Evolutionary conservation across 2,113 vertebrate genomes (phyloP).

Genomic region (Manacus vitellinus): DNA sequence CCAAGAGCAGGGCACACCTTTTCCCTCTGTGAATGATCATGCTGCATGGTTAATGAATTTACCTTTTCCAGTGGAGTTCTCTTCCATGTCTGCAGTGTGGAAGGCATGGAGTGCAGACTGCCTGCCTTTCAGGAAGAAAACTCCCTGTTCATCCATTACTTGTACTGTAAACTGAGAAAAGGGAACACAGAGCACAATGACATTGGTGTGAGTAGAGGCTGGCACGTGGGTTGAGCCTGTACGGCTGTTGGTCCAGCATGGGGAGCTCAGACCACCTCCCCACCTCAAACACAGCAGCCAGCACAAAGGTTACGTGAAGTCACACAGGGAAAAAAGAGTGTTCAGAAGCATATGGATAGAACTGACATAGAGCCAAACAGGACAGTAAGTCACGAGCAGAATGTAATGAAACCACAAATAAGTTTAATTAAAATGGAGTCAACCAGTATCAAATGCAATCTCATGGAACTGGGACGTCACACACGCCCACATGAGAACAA

Average conservation of each 20-base stretch:
- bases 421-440: not conserved
- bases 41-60: not conserved
- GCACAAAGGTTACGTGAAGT: not conserved
- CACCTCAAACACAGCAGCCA: not conserved
- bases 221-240: accelerated
- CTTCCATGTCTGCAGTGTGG: not conserved
- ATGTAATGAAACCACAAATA: not conserved
- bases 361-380: not conserved
- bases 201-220: not conserved
- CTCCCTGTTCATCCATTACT: constrained; percentile 74
- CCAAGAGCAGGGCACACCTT: not conserved
- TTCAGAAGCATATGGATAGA: not conserved
- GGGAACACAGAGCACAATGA: not conserved
- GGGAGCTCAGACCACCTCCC: not conserved
- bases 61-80: constrained; percentile 16
- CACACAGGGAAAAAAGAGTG: not conserved
- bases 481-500: not conserved
- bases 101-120: constrained; percentile 63
- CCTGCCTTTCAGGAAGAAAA: constrained; percentile 77
- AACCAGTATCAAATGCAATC: not conserved
- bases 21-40: not conserved
- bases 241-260: not conserved
- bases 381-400: not conserved
- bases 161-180: constrained; percentile 80
- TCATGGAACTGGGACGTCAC: not conserved